A percentile compares a stretch with the other conserved stretches of the same genome.
These are phyloP conservation scores for Metridium senile DNA, from an alignment of 92 coral and sea anemone genomes.

Conservation along the genomic window DNA sequence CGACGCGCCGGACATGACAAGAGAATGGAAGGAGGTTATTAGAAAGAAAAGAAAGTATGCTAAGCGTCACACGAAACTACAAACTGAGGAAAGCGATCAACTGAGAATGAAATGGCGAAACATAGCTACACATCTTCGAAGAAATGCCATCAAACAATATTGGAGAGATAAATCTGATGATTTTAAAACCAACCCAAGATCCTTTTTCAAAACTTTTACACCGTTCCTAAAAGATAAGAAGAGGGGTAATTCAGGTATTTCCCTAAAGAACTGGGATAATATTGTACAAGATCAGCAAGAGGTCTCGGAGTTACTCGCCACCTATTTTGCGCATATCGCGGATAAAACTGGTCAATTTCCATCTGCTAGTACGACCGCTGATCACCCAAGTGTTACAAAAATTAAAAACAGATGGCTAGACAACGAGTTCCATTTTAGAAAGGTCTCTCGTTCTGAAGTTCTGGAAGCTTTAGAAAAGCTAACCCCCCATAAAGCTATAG, in stretches of 20 bases:
- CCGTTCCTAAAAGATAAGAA: conserved; percentile 45
- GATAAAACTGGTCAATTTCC: conserved; percentile 28
- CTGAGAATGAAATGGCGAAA: conserved; percentile 41
- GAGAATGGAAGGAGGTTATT: conserved; percentile 56
- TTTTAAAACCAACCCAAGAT: conserved; percentile 30
- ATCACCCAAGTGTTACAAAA: conserved; percentile 8
- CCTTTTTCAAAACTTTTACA: conserved; percentile 45
- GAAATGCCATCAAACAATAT: conserved; percentile 31
- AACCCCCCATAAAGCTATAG: conserved; percentile 23
- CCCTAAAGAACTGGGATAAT: conserved; percentile 24
- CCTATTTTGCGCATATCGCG: conserved; percentile 50
- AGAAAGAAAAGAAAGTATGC: conserved; percentile 50
- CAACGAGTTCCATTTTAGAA: conserved; percentile 8
- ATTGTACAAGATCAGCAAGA: conserved; percentile 45
- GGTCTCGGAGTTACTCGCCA: conserved; percentile 43
- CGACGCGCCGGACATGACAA: conserved; percentile 56
- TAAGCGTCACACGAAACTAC: conserved; percentile 19
- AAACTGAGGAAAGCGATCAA: conserved; percentile 44
- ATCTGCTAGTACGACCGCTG: background rate
- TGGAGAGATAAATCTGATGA: conserved; percentile 45
- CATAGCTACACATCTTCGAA: conserved; percentile 39
- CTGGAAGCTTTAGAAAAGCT: conserved; percentile 3
- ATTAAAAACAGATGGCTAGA: conserved; percentile 7
- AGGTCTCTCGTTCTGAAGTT: conserved; percentile 18
- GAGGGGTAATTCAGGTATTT: conserved; percentile 24